Conservation (phyloP, 2,113 vertebrate species). For the Tyto alba region DNA sequence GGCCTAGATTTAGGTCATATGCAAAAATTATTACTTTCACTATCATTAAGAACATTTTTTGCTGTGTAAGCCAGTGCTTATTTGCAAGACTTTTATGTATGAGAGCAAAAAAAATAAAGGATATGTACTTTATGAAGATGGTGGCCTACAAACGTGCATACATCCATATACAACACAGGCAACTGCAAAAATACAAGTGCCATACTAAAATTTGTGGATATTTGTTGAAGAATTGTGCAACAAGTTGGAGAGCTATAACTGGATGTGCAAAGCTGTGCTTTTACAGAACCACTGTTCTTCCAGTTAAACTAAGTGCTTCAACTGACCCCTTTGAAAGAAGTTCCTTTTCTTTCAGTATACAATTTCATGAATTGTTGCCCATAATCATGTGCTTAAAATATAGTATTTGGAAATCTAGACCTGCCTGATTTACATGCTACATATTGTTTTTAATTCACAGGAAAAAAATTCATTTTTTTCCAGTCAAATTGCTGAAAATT, state of each 20-base stretch:
- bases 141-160: not conserved
- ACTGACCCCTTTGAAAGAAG: not conserved
- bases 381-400: not conserved
- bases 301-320: not conserved
- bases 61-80: not conserved
- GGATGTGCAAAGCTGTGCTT: not conserved
- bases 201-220: not conserved
- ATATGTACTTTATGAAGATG: not conserved
- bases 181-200: not conserved
- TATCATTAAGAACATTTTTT: not conserved
- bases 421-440: not conserved
- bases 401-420: not conserved
- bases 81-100: not conserved
- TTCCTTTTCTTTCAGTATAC: not conserved
- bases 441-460: constrained; percentile 27
- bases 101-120: not conserved
- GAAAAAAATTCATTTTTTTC: constrained; percentile 19
- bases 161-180: not conserved
- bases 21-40: not conserved
- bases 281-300: not conserved
- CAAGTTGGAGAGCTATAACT: not conserved
- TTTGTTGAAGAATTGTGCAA: not conserved
- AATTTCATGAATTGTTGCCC: not conserved
- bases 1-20: not conserved
- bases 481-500: constrained; percentile 28